Conservation (phyloP, 1,140 invertebrate species). For the Panonychus citri region DNA sequence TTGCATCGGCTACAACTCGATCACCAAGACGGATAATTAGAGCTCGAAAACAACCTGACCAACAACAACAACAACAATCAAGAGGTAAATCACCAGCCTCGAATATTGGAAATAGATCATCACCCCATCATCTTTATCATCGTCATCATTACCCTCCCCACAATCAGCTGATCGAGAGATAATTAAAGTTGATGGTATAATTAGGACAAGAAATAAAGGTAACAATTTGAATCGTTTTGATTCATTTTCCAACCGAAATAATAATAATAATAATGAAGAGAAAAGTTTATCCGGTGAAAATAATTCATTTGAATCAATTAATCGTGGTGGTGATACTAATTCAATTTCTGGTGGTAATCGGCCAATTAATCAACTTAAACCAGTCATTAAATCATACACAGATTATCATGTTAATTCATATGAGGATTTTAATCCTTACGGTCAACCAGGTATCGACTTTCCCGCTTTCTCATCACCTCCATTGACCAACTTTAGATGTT, state of each 20-base stretch:
- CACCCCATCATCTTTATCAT: no score
- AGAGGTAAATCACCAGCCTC: background rate
- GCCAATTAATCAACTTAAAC: background rate
- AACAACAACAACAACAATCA: background rate
- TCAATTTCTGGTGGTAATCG: no score
- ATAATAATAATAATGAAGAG: no score
- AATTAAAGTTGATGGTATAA: no score
- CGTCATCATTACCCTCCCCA: background rate
- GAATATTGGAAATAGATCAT: background rate
- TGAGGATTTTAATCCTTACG: conserved; percentile 11
- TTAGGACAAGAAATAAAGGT: no score
- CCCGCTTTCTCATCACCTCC: conserved; percentile 20
- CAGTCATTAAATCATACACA: background rate
- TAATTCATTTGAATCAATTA: background rate
- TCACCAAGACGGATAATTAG: background rate
- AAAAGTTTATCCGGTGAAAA: background rate
- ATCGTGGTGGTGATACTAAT: background rate
- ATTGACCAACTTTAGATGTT: conserved; percentile 19
- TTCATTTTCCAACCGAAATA: no score
- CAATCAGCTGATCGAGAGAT: background rate
- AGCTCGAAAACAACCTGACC: background rate
- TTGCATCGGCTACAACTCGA: background rate
- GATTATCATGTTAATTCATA: background rate
- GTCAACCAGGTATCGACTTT: conserved; percentile 24
- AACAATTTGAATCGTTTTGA: no score